Percentiles rank a stretch among this genome's conserved stretches.
Conservation (phyloP, 2,797 vertebrate genomes). For the Pipistrellus kuhlii region DNA sequence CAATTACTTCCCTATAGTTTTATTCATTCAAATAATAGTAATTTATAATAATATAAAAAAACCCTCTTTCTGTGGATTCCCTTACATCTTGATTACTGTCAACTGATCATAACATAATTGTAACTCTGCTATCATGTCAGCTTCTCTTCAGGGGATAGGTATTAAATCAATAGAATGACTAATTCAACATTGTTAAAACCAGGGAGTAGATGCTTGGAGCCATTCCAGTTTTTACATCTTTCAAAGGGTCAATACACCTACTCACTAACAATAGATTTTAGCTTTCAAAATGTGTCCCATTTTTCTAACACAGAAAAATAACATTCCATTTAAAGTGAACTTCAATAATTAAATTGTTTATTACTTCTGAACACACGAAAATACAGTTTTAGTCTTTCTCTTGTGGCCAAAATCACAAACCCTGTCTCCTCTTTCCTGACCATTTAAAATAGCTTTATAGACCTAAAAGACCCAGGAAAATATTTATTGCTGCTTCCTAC, state of each 20-base stretch:
- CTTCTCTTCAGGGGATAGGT: conserved; percentile 83
- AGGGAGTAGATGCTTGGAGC: conserved; percentile 87
- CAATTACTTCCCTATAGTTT: conserved; percentile 41
- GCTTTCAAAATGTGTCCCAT: conserved; percentile 87
- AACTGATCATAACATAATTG: conserved; percentile 83
- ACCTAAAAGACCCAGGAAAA: conserved; percentile 76
- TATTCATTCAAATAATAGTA: conserved; percentile 74
- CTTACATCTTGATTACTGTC: conserved; percentile 80
- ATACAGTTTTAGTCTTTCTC: conserved; percentile 74
- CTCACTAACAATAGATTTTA: conserved; percentile 89
- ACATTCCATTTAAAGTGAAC: conserved; percentile 78
- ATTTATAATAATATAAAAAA: conserved; percentile 69
- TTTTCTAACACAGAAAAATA: conserved; percentile 83
- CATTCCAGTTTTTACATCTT: conserved; percentile 90
- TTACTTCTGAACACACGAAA: conserved; percentile 79
- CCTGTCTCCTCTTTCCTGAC: conserved; percentile 44
- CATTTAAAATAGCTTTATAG: conserved; percentile 70
- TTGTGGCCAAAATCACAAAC: conserved; percentile 73
- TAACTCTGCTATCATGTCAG: conserved; percentile 82
- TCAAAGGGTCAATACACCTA: conserved; percentile 93
- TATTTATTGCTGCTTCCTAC: conserved; percentile 75
- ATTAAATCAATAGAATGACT: conserved; percentile 88
- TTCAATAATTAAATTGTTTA: conserved; percentile 84
- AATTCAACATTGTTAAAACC: conserved; percentile 86
- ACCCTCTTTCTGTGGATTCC: conserved; percentile 76